Conservation (phyloP, 2,888 invertebrate genomes). For the Tipula helvola region DNA sequence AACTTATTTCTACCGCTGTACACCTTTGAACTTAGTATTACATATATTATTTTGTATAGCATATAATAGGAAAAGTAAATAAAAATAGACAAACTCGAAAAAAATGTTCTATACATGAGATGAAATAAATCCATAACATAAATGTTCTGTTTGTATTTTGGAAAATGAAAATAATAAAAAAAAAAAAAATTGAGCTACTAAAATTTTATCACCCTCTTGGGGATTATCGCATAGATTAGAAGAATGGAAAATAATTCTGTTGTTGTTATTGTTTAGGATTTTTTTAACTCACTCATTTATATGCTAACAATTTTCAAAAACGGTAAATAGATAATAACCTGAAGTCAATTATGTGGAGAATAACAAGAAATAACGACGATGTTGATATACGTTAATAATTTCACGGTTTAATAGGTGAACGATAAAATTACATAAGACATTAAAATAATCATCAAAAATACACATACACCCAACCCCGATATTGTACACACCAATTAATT, state of each 20-base stretch:
- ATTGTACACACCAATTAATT: background rate
- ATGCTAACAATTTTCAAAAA: background rate
- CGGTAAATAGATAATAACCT: background rate
- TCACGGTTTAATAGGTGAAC: background rate
- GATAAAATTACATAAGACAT: background rate
- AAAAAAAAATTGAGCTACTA: background rate
- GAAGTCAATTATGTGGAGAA: background rate
- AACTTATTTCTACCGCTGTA: background rate
- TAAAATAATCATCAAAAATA: background rate
- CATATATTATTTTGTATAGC: background rate
- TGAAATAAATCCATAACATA: background rate
- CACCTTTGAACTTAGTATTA: background rate
- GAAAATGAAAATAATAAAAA: background rate
- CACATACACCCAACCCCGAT: no score
- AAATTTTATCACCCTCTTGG: background rate
- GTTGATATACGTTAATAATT: background rate
- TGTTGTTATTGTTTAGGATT: background rate
- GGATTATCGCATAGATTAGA: slow-evolving; percentile 4
- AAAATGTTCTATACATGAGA: background rate
- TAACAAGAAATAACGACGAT: background rate
- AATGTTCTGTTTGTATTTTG: background rate
- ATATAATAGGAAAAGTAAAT: background rate
- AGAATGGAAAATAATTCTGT: background rate
- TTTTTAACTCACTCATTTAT: slow-evolving; percentile 4
- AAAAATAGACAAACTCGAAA: background rate